These are phyloP conservation scores for Drosophila subquinaria DNA, from an alignment of 2,888 invertebrate species.

Conservation along the genomic window DNA sequence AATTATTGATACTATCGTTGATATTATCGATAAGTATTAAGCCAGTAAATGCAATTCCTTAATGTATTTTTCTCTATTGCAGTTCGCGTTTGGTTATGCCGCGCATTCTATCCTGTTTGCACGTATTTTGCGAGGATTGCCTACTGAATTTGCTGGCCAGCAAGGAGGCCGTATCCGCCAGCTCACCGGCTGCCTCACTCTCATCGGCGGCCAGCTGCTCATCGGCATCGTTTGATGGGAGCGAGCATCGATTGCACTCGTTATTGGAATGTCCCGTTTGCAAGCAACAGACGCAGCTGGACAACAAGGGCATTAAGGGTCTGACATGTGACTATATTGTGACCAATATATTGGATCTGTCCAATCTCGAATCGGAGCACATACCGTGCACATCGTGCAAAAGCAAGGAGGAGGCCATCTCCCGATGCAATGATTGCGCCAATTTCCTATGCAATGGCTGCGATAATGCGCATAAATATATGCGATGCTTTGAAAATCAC, in stretches of 20 bases:
- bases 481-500: constrained; percentile 98
- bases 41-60: neutral
- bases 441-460: constrained; percentile 97
- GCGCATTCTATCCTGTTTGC: constrained; percentile 95
- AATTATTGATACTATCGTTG: neutral
- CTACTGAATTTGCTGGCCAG: constrained; percentile 92
- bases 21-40: neutral
- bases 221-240: constrained; percentile 75
- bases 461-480: constrained; percentile 97
- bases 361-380: constrained; percentile 89
- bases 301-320: constrained; percentile 91
- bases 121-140: constrained; percentile 97
- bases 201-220: constrained; percentile 86
- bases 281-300: constrained; percentile 94
- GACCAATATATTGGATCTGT: constrained; percentile 93
- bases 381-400: constrained; percentile 97
- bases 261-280: constrained; percentile 91
- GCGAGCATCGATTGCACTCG: constrained; percentile 56
- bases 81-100: constrained; percentile 92
- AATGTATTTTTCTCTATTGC: neutral
- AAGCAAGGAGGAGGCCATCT: constrained; percentile 96
- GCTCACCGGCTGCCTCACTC: constrained; percentile 74
- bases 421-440: constrained; percentile 97
- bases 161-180: constrained; percentile 87
- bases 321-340: constrained; percentile 95